Base-by-base conservation (phyloP, 2,888 invertebrate genomes). In the Steromphala cineraria region DNA sequence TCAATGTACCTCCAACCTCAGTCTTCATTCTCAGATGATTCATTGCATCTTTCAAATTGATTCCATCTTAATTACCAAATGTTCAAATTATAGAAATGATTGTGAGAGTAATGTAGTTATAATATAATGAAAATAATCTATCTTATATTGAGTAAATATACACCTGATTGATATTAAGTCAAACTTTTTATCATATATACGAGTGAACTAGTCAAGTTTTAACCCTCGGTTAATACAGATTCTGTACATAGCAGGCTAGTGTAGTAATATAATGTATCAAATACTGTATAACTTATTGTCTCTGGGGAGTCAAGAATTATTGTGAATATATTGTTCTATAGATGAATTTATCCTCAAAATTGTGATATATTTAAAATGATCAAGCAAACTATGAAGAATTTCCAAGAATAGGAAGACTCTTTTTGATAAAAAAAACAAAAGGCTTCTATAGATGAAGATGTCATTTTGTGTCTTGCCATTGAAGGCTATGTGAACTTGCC, bases 121-220 rank as follows among this genome's bases (percentile, higher is more conserved):
- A 36, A 36, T 46, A 1, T 5, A 5, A 46, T 10, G 4, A 1
- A 46, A 5, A 46, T 46, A 4, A 10, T 5, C 13, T 46, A 46
- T 8, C 13, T 46, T 46, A 10, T 8, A 46, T 46, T 36, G 13
- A 46, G 10, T 13, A 10, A n/a, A 46, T 1, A 10, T 46, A 5
- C 36, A 36, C 71, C 71, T 40, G 19, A 13, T 40, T 71, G 71
- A 71, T 71, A 71, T 71, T 71, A 19, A 40, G 71, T 71, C 3
- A 36, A 36, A 28, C 10, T 15, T 67, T 36, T 31, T 71, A 71
- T 36, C 71, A 7, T 71, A 13, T 28, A 19, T 17, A 71, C 40
- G 71, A 71, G 71, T 71, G 71, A 17, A 36, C 71, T 71, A 71
- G 71, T 71, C 71, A 71, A 71, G 2, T 36, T 28, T 36, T 31